Evolutionary conservation across 1,140 invertebrate species (phyloP), one percentile per base, ranked within the genome.

Genomic region (Drosophila micromelanica): DNA sequence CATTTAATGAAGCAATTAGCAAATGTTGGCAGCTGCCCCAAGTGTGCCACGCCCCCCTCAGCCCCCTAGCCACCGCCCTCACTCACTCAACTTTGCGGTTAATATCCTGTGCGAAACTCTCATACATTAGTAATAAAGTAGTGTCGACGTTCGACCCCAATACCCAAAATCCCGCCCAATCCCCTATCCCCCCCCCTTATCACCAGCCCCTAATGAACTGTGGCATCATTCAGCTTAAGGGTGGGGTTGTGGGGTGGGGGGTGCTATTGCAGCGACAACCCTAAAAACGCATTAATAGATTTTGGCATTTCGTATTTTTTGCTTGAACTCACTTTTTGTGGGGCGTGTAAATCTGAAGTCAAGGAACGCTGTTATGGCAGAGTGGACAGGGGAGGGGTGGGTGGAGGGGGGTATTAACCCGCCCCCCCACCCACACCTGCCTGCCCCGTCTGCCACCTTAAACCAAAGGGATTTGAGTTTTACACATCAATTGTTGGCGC

Each of bases 1-100:
- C 84, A 89, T 89, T 89, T 89, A 89, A 89, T 89, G 84, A 89
- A 89, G 79, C 79, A 89, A 89, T 89, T 89, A 89, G 76, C 79
- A 80, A 84, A 84, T 74, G 60, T 68, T 63, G 63, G 48, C 72
- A 76, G 76, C 69, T 64, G 65, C 46, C 59, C 37, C 42, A 69
- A 38, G 17, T 15, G 13, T 15, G 30, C 17, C 6, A 27, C 12
- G 17, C 15, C 27, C 56, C 43, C 32, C 15, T n/a, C n/a, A n/a
- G n/a, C n/a, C n/a, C n/a, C n/a, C n/a, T n/a, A n/a, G n/a, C n/a
- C n/a, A n/a, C n/a, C n/a, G n/a, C 27, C 56, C 43, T 20, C 15
- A 32, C 43, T 57, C 20, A 43, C 55, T 42, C 63, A 68, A 60
- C 62, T 67, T 77, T 79, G 76, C 63, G 76, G 76, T 79, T 76